Evolutionary conservation across 2,888 invertebrate species (phyloP).

Genomic region (Synergus itoensis): DNA sequence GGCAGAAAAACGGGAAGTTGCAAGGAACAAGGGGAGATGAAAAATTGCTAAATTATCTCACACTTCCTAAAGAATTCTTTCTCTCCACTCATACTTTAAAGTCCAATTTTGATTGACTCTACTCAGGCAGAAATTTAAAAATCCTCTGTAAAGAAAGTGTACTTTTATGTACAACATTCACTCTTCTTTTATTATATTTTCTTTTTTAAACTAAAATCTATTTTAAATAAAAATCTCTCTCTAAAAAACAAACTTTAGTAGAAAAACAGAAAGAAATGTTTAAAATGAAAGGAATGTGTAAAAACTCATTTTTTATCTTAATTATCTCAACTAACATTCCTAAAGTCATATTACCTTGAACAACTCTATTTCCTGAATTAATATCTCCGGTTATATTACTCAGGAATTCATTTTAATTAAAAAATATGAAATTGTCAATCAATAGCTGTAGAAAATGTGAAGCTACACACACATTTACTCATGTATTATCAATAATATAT

Average conservation of each 20-base stretch:
- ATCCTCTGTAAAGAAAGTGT: not conserved
- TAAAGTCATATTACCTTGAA: no score
- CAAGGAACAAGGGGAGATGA: not conserved
- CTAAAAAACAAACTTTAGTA: no score
- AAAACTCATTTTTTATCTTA: conserved; percentile 16
- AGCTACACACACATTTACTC: not conserved
- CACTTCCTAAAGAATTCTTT: not conserved
- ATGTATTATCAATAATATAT: conserved; percentile 18
- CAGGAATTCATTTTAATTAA: no score
- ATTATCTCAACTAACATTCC: not conserved
- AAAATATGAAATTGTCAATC: no score
- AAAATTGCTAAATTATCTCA: not conserved
- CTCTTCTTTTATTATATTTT: not conserved
- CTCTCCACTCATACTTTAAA: not conserved
- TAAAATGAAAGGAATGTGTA: not conserved
- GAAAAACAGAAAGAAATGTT: no score
- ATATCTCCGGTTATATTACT: no score
- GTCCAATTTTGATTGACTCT: not conserved
- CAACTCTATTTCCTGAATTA: no score
- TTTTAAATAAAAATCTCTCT: no score
- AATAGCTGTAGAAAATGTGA: no score
- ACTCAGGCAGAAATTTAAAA: not conserved
- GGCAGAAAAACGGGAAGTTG: not conserved
- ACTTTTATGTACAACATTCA: not conserved
- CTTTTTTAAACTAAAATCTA: no score